Evolutionary conservation across 2,888 invertebrate species (phyloP), one percentile per base, ranked within the genome.

Genomic region (Ceraclea dissimilis): DNA sequence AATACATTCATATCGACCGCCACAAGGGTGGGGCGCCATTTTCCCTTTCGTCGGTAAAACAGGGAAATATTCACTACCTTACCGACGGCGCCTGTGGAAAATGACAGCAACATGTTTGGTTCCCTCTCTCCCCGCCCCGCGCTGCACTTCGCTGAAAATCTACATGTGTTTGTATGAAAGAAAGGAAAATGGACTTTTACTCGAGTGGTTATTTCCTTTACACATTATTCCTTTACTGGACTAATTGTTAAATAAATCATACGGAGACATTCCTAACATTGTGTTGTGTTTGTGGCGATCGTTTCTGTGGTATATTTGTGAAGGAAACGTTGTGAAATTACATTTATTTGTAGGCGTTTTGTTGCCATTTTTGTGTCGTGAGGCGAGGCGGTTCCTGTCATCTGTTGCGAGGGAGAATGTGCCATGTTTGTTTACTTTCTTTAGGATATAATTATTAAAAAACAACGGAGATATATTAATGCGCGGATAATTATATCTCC

Each of bases 31-130:
- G 57, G 60, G 58, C 53, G 58, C 31, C 19, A 43, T 49, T 43
- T 51, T 26, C 43, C 34, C 39, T 2, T 19, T 49, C 34, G 59
- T 51, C 60, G 58, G 60, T 43, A 56, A 51, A 34, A 53, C 22
- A 53, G 52, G 22, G 26, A 26, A 26, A 4, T 26, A n/a, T 26
- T 43, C 59, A 62, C 53, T 61, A 74, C 74, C 65, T 74, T 75
- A 73, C 70, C 75, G 74, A 74, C 71, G 39, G 64, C 57, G 65
- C 66, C 43, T 65, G 67, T 67, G 67, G 67, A 64, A 66, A 61
- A 67, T 65, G 64, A 65, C 54, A 65, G 65, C 65, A 65, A 54
- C 50, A 57, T 53, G 52, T 53, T 53, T 52, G 31, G 34, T 48
- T 52, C 53, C 51, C 54, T 49, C 54, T 57, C 53, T 54, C 43